Conservation (phyloP, 1,140 invertebrate species). For the Drosophila sproati region DNA sequence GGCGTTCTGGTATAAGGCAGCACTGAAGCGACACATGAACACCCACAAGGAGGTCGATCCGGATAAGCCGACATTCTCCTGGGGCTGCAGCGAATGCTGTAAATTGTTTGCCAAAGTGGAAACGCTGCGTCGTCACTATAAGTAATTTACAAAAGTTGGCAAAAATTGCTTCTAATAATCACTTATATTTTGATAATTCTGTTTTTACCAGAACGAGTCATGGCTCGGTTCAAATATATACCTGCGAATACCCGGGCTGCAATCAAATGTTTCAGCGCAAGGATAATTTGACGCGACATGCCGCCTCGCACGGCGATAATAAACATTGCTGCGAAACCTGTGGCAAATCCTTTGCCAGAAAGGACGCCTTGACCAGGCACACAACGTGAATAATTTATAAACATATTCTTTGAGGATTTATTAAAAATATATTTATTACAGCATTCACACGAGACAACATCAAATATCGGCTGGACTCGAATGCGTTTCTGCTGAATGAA, state of each 20-base stretch:
- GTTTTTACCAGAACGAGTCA: conserved; percentile 24
- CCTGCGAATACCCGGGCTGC: conserved; percentile 28
- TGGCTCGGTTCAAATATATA: conserved; percentile 25
- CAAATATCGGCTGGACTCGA: background rate
- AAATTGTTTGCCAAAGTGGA: conserved; percentile 32
- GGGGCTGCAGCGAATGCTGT: conserved; percentile 30
- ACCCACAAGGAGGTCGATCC: conserved; percentile 26
- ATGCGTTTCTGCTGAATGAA: too few species aligned
- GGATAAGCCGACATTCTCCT: conserved; percentile 5
- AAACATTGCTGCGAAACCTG: conserved; percentile 35
- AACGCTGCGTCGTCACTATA: conserved; percentile 31
- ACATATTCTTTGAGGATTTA: background rate
- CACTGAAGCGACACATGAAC: conserved; percentile 22
- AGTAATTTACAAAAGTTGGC: background rate
- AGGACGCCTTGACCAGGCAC: conserved; percentile 32
- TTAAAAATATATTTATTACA: background rate
- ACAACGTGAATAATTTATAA: background rate
- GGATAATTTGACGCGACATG: conserved; percentile 31
- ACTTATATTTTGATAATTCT: background rate
- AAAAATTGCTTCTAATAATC: background rate
- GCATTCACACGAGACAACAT: background rate
- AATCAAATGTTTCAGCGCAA: conserved; percentile 47
- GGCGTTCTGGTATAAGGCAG: conserved; percentile 39
- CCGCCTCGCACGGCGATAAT: conserved; percentile 24
- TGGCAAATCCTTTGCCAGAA: conserved; percentile 41